Evolutionary conservation across 2,113 vertebrate genomes (phyloP).

Genomic region (Grammomys surdaster): DNA sequence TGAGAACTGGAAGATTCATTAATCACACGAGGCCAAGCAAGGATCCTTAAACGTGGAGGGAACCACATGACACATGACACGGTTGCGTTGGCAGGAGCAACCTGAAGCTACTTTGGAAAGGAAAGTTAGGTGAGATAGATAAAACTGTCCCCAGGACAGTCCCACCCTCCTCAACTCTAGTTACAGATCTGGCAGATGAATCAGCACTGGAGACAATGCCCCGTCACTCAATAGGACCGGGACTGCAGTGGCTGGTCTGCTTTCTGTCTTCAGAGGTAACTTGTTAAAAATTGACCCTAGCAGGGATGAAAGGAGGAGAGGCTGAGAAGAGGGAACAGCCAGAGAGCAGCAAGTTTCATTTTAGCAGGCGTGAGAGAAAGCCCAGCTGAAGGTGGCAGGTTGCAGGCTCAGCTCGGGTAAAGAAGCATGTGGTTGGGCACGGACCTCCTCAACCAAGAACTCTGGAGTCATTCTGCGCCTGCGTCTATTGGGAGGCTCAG

Average conservation of each 20-base stretch:
- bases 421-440: too few species aligned
- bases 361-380: not conserved
- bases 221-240: not conserved
- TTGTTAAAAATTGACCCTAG: not conserved
- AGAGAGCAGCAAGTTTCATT: not conserved
- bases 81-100: not conserved
- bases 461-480: not conserved
- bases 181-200: not conserved
- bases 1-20: not conserved
- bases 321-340: not conserved
- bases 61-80: too few species aligned
- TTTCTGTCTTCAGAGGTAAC: not conserved
- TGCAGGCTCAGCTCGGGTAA: not conserved
- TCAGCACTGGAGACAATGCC: not conserved
- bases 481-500: not conserved
- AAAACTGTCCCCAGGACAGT: too few species aligned
- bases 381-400: not conserved
- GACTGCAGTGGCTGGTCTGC: not conserved
- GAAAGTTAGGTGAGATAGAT: not conserved
- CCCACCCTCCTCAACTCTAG: not conserved
- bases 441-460: not conserved
- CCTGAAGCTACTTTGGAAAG: not conserved
- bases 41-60: not conserved
- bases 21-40: not conserved
- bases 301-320: not conserved